Conservation (phyloP, 2,888 invertebrate species). For the Stegophylla sp. region DNA sequence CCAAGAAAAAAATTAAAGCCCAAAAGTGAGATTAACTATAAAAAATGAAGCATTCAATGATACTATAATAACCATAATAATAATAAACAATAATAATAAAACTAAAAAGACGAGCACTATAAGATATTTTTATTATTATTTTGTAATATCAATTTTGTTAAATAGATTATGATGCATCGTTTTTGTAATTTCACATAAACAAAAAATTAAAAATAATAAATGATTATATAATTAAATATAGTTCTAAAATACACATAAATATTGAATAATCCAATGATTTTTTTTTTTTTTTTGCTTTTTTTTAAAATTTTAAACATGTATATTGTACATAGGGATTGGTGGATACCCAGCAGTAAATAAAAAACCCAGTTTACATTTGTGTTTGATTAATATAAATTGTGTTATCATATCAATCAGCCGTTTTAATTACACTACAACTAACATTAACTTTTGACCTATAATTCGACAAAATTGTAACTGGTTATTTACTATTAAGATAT, state of each 20-base stretch:
- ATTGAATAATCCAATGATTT: slow-evolving; percentile 40
- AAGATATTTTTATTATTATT: slow-evolving; percentile 29
- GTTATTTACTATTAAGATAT: background rate
- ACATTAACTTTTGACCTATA: slow-evolving; percentile 24
- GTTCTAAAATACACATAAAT: slow-evolving; percentile 47
- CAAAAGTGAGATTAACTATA: slow-evolving; percentile 50
- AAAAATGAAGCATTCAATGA: slow-evolving; percentile 51
- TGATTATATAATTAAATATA: slow-evolving; percentile 27
- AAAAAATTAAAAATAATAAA: slow-evolving; percentile 38
- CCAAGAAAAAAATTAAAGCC: slow-evolving; percentile 40
- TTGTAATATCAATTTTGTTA: slow-evolving; percentile 53
- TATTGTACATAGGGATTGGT: slow-evolving; percentile 35
- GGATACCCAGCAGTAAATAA: slow-evolving; percentile 32
- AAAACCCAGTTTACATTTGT: slow-evolving; percentile 32
- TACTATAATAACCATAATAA: slow-evolving; percentile 43
- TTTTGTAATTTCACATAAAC: slow-evolving; percentile 22
- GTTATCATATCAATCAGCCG: slow-evolving; percentile 57
- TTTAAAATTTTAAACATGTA: slow-evolving; percentile 29
- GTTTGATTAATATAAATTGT: slow-evolving; percentile 41
- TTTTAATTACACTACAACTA: slow-evolving; percentile 42
- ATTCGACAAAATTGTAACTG: slow-evolving; percentile 24
- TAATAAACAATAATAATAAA: slow-evolving; percentile 44
- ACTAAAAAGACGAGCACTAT: slow-evolving; percentile 55
- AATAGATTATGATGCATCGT: slow-evolving; percentile 37
- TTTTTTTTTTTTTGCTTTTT: slow-evolving; percentile 6